These are phyloP conservation scores for Halcyon malimbica DNA, from an alignment of 2,113 vertebrate species.

Conservation along the genomic window DNA sequence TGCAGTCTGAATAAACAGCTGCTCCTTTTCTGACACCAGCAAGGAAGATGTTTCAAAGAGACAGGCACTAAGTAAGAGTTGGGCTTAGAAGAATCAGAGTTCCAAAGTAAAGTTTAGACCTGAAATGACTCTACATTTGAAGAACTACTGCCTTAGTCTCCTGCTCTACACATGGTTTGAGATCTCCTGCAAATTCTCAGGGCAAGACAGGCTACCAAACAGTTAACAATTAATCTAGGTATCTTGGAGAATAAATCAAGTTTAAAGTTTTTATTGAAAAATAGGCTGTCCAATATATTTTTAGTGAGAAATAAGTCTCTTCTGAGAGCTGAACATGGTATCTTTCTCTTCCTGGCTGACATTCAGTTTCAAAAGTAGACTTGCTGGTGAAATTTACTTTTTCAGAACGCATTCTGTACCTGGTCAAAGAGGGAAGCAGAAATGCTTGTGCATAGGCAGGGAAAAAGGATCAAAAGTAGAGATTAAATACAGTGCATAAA, in stretches of 20 bases:
- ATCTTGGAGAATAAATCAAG: neutral
- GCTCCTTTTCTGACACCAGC: neutral
- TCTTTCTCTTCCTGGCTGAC: neutral
- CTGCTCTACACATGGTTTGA: neutral
- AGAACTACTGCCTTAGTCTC: neutral
- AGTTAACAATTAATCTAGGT: neutral
- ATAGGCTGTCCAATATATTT: neutral
- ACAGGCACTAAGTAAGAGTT: neutral
- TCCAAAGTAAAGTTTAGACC: neutral
- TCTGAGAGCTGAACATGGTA: neutral
- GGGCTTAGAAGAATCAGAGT: neutral
- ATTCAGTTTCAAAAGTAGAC: neutral
- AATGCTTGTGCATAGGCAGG: neutral
- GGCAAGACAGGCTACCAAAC: neutral
- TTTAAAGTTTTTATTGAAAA: neutral
- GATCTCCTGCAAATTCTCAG: neutral
- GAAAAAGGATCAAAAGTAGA: neutral
- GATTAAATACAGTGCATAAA: neutral
- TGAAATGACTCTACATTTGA: neutral
- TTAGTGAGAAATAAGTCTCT: neutral
- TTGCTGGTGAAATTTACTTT: neutral
- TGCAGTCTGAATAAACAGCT: neutral
- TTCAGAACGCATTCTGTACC: neutral
- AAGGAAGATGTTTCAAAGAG: neutral
- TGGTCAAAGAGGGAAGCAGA: neutral